A percentile compares a stretch with the other conserved stretches of the same genome.
Evolutionary conservation across 2,888 invertebrate genomes (phyloP).

Genomic region (Lithophane ornitopus): DNA sequence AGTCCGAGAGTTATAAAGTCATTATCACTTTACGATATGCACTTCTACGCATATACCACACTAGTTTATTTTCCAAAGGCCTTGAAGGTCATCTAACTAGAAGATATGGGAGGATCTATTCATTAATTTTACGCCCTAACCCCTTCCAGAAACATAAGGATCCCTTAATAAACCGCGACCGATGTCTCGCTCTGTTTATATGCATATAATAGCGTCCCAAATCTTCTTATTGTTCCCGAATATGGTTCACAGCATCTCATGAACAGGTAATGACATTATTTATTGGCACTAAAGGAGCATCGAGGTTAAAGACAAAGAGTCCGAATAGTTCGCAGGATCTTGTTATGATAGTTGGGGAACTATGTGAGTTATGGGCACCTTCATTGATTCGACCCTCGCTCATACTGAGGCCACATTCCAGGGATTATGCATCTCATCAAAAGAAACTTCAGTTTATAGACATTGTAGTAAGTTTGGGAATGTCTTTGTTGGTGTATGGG

Average conservation of each 20-base stretch:
- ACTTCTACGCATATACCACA: constrained; percentile 48
- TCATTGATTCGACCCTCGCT: constrained; percentile 68
- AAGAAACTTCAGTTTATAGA: constrained; percentile 63
- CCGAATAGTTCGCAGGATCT: constrained; percentile 77
- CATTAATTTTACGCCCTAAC: constrained; percentile 68
- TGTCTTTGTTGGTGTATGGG: constrained; percentile 59
- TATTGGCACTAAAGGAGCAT: constrained; percentile 84
- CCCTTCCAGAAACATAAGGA: constrained; percentile 69
- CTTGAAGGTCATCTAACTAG: constrained; percentile 66
- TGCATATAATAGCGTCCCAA: constrained; percentile 84
- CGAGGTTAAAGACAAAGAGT: constrained; percentile 81
- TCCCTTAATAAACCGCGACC: constrained; percentile 81
- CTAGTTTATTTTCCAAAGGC: constrained; percentile 59
- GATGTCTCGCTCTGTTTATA: constrained; percentile 83
- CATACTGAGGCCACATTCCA: constrained; percentile 59
- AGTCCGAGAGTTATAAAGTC: constrained; percentile 11
- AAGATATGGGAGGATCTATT: constrained; percentile 64
- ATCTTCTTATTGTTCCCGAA: constrained; percentile 87
- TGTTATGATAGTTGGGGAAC: constrained; percentile 80
- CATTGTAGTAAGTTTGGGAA: constrained; percentile 59
- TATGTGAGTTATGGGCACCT: constrained; percentile 70
- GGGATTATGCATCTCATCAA: constrained; percentile 66
- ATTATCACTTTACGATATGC: constrained; percentile 49
- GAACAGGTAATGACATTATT: constrained; percentile 89
- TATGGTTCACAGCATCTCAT: constrained; percentile 81